These are phyloP conservation scores for Premnoplex brunnescens DNA, from an alignment of 2,797 vertebrate species.

Conservation along the genomic window DNA sequence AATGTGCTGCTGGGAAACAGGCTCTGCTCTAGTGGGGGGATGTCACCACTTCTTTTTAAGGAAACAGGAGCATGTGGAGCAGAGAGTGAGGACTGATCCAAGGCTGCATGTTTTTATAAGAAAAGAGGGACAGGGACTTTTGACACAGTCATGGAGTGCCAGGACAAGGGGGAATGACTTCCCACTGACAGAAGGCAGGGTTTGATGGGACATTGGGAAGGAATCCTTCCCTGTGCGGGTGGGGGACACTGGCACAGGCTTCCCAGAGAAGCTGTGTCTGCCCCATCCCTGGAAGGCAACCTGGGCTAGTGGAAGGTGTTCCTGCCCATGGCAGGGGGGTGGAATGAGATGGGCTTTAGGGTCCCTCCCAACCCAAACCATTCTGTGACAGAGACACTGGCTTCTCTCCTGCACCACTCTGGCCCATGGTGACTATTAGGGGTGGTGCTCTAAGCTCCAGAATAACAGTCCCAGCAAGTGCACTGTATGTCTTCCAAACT, in stretches of 20 bases:
- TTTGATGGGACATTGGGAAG: neutral
- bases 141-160: neutral
- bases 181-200: neutral
- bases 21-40: neutral
- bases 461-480: neutral
- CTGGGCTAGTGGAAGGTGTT: neutral
- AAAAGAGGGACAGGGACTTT: neutral
- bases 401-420: neutral
- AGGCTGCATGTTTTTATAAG: neutral
- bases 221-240: neutral
- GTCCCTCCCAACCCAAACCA: neutral
- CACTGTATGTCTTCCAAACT: neutral
- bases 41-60: neutral
- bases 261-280: neutral
- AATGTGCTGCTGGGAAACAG: neutral
- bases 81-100: rapidly evolving
- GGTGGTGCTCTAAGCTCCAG: neutral
- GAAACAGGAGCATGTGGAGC: neutral
- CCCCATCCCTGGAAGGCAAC: neutral
- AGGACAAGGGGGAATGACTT: neutral
- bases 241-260: neutral
- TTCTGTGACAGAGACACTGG: neutral
- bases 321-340: neutral
- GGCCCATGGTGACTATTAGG: neutral
- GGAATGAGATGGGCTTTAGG: neutral